Conservation (phyloP, 1,140 invertebrate species). For the Scaptomyza graminum region DNA sequence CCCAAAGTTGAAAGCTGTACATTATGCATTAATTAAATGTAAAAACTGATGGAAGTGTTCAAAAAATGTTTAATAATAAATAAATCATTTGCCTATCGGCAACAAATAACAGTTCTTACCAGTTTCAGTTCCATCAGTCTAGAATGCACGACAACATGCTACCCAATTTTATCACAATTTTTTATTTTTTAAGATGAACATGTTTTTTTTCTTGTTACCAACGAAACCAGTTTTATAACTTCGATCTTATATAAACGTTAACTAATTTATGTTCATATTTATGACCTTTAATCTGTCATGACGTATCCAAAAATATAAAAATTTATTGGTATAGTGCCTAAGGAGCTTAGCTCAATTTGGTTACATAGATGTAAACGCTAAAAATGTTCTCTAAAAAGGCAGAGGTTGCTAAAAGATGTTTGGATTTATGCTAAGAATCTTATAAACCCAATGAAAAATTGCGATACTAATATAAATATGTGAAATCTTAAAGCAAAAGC, state of each 20-base stretch:
- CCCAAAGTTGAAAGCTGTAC: constrained; percentile 36
- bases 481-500: no score
- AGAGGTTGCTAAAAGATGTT: no score
- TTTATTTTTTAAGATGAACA: not conserved
- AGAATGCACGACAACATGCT: constrained; percentile 29
- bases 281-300: not conserved
- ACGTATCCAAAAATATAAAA: not conserved
- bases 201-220: constrained; percentile 14
- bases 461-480: no score
- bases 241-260: not conserved
- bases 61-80: constrained; percentile 65
- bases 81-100: constrained; percentile 57
- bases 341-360: no score
- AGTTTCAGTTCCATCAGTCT: constrained; percentile 5
- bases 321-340: not conserved
- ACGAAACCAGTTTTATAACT: constrained; percentile 11
- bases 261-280: constrained; percentile 1
- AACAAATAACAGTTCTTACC: constrained; percentile 7
- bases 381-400: no score
- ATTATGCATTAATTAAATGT: constrained; percentile 70
- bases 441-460: no score
- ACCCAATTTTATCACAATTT: constrained; percentile 25
- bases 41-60: constrained; percentile 64
- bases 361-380: no score
- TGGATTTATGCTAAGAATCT: no score